Evolutionary conservation across 2,113 vertebrate species (phyloP).

Genomic region (Dryoscopus gambensis): DNA sequence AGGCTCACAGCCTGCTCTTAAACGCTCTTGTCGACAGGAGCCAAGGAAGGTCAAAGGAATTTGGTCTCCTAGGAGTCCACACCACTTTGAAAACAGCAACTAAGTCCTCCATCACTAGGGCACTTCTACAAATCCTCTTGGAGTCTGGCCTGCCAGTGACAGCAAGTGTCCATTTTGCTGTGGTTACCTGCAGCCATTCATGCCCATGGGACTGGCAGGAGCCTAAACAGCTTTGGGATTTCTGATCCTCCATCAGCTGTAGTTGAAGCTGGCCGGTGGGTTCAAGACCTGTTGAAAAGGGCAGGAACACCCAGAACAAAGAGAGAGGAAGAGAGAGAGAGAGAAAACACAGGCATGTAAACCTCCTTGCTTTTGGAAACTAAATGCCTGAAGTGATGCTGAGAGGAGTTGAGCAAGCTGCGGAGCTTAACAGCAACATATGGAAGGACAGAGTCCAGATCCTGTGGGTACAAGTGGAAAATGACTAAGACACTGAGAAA

Average conservation of each 20-base stretch:
- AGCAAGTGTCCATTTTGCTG: background rate
- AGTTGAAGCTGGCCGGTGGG: background rate
- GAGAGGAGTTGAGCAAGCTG: fast-evolving
- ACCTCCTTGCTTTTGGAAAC: background rate
- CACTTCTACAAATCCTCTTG: background rate
- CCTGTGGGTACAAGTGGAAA: background rate
- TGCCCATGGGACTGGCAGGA: background rate
- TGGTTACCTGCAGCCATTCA: background rate
- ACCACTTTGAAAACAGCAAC: background rate
- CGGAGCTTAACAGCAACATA: background rate
- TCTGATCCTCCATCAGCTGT: background rate
- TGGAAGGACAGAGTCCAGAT: background rate
- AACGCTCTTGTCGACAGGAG: fast-evolving
- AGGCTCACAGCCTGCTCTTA: background rate
- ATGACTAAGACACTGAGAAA: background rate
- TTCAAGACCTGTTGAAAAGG: background rate
- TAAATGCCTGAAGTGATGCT: background rate
- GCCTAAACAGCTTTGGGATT: background rate
- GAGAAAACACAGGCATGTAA: background rate
- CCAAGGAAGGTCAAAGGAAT: slow-evolving; percentile 39
- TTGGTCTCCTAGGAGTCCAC: slow-evolving; percentile 27
- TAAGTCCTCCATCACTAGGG: background rate
- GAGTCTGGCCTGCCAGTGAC: background rate
- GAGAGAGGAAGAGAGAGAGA: background rate
- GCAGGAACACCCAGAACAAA: background rate